Evolutionary conservation across 2,797 vertebrate genomes (phyloP).

Genomic region (Clarias fuscus): DNA sequence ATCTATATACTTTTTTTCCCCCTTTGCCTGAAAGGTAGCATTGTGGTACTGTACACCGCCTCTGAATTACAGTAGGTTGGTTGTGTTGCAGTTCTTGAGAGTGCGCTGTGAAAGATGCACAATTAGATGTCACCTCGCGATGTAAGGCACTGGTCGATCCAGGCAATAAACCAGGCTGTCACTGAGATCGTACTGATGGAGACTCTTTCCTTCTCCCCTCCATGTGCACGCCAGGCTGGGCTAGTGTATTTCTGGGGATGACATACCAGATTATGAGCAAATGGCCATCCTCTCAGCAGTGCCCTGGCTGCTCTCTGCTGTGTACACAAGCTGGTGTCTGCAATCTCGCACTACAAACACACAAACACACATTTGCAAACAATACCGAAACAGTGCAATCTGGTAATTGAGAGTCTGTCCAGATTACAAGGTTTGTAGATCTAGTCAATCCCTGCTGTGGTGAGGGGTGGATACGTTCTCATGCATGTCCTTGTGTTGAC

Average conservation of each 20-base stretch:
- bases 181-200: conserved; percentile 16
- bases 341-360: conserved; percentile 36
- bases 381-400: conserved; percentile 47
- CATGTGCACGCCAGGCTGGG: not conserved
- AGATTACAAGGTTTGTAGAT: conserved; percentile 51
- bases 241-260: conserved; percentile 16
- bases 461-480: not conserved
- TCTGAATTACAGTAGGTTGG: not conserved
- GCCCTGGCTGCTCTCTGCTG: conserved; percentile 53
- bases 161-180: conserved; percentile 16
- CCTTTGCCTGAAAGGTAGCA: not conserved
- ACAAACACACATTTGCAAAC: conserved; percentile 50
- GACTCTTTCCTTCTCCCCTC: not conserved
- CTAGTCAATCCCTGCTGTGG: conserved; percentile 38
- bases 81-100: not conserved
- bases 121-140: conserved; percentile 42
- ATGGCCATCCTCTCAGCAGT: conserved; percentile 21
- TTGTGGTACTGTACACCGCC: not conserved
- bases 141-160: not conserved
- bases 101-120: not conserved
- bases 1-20: not conserved
- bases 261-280: conserved; percentile 30
- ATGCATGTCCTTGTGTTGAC: conserved; percentile 18
- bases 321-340: conserved; percentile 44
- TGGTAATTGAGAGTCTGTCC: conserved; percentile 32